Percentiles rank a stretch among this genome's conserved stretches.
Conservation (phyloP, 2,113 vertebrate species). For the Lepus timidus region DNA sequence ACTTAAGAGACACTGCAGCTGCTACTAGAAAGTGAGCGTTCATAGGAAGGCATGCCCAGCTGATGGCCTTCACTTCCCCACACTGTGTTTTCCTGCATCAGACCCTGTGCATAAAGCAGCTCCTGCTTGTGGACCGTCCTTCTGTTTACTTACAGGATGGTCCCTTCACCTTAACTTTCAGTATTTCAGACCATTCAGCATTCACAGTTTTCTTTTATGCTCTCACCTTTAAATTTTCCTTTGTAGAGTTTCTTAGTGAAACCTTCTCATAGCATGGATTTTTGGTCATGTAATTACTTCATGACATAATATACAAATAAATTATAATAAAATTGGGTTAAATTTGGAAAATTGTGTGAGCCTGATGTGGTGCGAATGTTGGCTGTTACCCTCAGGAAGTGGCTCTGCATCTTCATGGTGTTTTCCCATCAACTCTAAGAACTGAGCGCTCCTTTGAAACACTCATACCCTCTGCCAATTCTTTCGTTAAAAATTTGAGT, state of each 20-base stretch:
- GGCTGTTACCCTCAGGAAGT: background rate
- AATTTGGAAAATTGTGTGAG: background rate
- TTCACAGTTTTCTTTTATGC: background rate
- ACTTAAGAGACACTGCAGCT: constrained; percentile 33
- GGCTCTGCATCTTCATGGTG: background rate
- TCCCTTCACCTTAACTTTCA: background rate
- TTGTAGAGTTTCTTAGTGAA: background rate
- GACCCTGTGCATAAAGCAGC: background rate
- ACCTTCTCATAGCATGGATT: background rate
- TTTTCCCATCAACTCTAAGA: background rate
- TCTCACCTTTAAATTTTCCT: background rate
- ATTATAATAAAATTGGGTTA: background rate
- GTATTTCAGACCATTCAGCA: background rate
- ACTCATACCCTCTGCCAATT: background rate
- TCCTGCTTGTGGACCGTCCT: background rate
- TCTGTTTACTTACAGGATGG: constrained; percentile 31
- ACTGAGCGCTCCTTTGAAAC: background rate
- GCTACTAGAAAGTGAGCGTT: background rate
- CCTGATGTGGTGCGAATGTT: background rate
- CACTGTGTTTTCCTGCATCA: background rate
- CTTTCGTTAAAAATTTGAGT: background rate
- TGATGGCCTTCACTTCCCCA: background rate
- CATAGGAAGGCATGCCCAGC: background rate
- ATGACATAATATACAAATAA: background rate
- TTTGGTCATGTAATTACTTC: background rate